Base-by-base conservation (phyloP, 2,797 vertebrate genomes). In the Mus spretus region DNA sequence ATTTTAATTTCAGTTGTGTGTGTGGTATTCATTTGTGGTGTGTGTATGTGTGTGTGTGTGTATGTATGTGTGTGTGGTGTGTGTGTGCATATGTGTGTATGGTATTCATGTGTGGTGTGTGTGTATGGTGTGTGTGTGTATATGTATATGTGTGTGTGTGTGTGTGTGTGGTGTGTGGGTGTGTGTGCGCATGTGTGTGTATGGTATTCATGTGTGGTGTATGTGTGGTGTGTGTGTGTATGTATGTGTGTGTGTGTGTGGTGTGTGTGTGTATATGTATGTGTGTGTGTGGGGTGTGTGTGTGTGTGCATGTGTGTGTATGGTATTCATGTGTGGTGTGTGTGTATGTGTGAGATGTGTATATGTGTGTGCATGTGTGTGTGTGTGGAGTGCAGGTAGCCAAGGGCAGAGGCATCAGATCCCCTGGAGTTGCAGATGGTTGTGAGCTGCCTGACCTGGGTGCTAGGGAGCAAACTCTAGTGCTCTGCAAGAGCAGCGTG, bases 191-290 rank as follows among this genome's bases (percentile, higher is more conserved):
- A 17, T 44, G 8, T 40, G 72, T 20, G 20, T 26, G 12, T 26
- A 7, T 28, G 44, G 28, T 40, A 37, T 61, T 14, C 11, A 9
- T 5, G 11, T 37, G 20, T 6, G 13, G 13, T 6, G n/a, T n/a
- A n/a, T n/a, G n/a, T n/a, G n/a, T n/a, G n/a, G n/a, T n/a, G n/a
- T n/a, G 37, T 10, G 17, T 40, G 57, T 61, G 14, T 26, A 13
- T 3, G 3, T 34, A 4, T 9, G 9, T 17, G 20, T 6, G 2
- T 61, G 8, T 10, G n/a, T n/a, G n/a, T n/a, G n/a, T n/a, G n/a
- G n/a, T n/a, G n/a, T n/a, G n/a, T n/a, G 40, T 40, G 37, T 59
- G 1, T 6, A 2, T 59, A 59, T 59, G 47, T 47, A 47, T 47
- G 47, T 34, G 3, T 47, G 47, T 47, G 47, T 47, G 47, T 47